phyloP scores from a whole-genome alignment of 2,797 vertebrate genomes.

The Hirundo rustica region DNA sequence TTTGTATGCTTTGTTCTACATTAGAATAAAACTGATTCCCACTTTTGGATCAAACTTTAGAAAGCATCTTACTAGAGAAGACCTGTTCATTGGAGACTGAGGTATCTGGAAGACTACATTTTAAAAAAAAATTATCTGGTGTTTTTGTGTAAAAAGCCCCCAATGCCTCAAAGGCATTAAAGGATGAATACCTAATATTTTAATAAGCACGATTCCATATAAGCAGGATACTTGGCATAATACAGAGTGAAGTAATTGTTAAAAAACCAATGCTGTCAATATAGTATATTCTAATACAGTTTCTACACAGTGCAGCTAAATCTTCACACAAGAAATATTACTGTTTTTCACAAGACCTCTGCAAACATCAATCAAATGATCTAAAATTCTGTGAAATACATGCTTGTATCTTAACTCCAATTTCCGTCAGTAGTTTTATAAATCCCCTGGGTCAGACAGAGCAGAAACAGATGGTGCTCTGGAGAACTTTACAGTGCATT shows the following conservation, averaged over 20 bases:
- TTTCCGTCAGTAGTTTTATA: constrained; percentile 72
- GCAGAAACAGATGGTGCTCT: constrained; percentile 71
- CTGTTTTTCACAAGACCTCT: constrained; percentile 59
- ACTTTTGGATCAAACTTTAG: background rate
- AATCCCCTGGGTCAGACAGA: constrained; percentile 61
- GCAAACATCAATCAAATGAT: constrained; percentile 66
- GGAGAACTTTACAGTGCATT: background rate
- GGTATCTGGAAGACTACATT: background rate
- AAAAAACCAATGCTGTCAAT: constrained; percentile 34
- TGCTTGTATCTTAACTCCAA: constrained; percentile 68
- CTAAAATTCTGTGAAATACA: constrained; percentile 67
- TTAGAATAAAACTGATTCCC: background rate
- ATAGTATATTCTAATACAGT: constrained; percentile 20
- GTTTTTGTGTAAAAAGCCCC: background rate
- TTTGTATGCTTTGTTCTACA: background rate
- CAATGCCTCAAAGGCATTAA: background rate
- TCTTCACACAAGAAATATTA: constrained; percentile 47
- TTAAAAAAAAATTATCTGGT: background rate
- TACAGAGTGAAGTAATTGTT: background rate
- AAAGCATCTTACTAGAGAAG: background rate
- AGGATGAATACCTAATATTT: background rate
- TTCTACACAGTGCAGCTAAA: constrained; percentile 37
- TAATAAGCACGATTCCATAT: constrained; percentile 15
- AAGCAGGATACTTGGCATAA: background rate
- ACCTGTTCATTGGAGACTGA: background rate